These are phyloP conservation scores for Grapholita molesta DNA, from an alignment of 1,140 invertebrate genomes.

Conservation along the genomic window DNA sequence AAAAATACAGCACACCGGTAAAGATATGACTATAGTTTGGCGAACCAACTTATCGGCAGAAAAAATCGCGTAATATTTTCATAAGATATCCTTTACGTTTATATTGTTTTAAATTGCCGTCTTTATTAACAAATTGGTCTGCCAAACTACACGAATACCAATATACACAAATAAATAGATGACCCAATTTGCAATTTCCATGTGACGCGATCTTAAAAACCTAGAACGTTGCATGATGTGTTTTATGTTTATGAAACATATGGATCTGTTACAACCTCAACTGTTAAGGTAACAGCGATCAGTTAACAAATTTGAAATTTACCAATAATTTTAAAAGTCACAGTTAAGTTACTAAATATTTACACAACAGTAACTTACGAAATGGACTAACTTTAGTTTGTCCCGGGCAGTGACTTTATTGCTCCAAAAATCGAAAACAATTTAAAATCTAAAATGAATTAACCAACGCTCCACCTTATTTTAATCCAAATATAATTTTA, in stretches of 20 bases:
- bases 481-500: slow-evolving; percentile 66
- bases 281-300: neutral
- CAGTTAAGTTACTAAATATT: neutral
- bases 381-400: neutral
- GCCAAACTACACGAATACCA: no score
- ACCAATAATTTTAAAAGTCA: neutral
- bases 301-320: neutral
- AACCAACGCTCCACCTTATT: slow-evolving; percentile 51
- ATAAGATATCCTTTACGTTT: no score
- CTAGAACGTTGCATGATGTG: neutral
- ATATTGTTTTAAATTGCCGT: no score
- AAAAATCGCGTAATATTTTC: no score
- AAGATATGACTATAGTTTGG: no score
- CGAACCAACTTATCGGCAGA: no score
- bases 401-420: slow-evolving; percentile 45
- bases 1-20: no score
- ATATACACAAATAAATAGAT: no score
- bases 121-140: no score
- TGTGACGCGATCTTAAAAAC: no score
- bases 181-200: no score
- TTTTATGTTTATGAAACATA: neutral
- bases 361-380: neutral
- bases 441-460: slow-evolving; percentile 38
- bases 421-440: slow-evolving; percentile 55
- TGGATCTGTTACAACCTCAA: neutral